Base-by-base conservation (phyloP, 30 jellyfish, hydroid and myxozoan species). In the Catostylus mosaicus region DNA sequence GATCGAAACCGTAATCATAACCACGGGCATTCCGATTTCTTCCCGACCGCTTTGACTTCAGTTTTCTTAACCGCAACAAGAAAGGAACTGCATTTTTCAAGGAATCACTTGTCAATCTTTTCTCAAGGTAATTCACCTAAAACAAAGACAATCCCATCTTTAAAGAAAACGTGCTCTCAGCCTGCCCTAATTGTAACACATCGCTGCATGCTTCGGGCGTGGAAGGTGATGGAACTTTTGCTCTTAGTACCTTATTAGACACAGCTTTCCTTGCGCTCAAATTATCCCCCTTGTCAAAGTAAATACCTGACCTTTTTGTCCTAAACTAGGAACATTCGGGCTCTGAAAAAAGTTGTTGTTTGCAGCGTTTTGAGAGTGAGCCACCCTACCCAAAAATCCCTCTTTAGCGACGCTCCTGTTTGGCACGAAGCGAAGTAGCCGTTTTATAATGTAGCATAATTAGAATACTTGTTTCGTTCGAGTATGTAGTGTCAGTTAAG, bases 21-120 rank as follows among this genome's bases (percentile, higher is more conserved):
- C 76, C 76, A 19, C 88, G 88, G 23, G 88, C 7, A 0, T 78
- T 70, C 36, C 88, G 75, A 29, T 19, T 56, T 43, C 50, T 37
- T 57, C 45, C 61, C 3, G 22, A 12, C 45, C 33, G 16, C 22
- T 20, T 61, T 24, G 47, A 30, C 78, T 37, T 27, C 56, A 77
- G 4, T 27, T 70, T 77, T 0, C 48, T 7, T 5, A 54, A 30
- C 45, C 43, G 35, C 51, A 77, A 18, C 32, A 54, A 9, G 45
- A 57, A 23, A 3, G 88, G 22, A 20, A 59, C 30, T 9, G 46
- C 31, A 10, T 43, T 59, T 32, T 57, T 35, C 24, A 33, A 24
- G 1, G 46, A 26, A 16, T 38, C 19, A 19, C 30, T 43, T 52
- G 86, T 4, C 2, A 51, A 29, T 30, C 34, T 20, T 24, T 33